phyloP scores from a whole-genome alignment of 2,113 vertebrate species.

The Rhodinocichla rosea region DNA sequence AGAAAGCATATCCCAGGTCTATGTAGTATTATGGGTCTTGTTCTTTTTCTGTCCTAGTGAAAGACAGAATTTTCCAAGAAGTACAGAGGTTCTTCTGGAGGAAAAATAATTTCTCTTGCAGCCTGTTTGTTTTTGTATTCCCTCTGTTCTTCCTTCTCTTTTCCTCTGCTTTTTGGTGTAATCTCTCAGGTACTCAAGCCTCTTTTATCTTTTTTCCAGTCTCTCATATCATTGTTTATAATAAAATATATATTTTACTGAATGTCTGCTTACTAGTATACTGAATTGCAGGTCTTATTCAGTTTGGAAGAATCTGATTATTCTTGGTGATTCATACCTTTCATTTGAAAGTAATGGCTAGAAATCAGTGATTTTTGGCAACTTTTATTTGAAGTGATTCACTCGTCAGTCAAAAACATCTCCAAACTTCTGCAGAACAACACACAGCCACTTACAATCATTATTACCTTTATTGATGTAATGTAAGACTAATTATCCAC shows the following conservation, averaged over 20 bases:
- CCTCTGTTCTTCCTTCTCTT: neutral
- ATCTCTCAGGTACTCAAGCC: neutral
- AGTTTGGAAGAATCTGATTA: neutral
- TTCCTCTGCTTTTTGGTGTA: neutral
- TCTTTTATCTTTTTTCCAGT: neutral
- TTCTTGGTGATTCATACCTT: constrained; percentile 29
- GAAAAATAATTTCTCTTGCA: neutral
- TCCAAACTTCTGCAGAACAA: constrained; percentile 32
- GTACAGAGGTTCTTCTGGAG: neutral
- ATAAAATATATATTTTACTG: neutral
- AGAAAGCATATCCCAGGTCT: neutral
- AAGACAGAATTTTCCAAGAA: neutral
- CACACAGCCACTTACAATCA: neutral
- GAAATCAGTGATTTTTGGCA: neutral
- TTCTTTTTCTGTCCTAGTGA: neutral
- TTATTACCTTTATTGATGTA: constrained; percentile 9
- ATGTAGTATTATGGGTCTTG: neutral
- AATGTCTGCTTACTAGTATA: neutral
- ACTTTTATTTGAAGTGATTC: constrained; percentile 26
- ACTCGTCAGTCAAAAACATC: constrained; percentile 25
- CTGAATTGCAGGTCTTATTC: neutral
- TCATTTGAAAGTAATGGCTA: constrained; percentile 2
- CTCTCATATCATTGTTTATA: neutral
- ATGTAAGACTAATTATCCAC: constrained; percentile 59
- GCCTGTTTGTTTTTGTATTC: neutral